Percentiles rank a stretch among this genome's conserved stretches.
These are phyloP conservation scores for Teleiodes luculella DNA, from an alignment of 2,888 invertebrate genomes.

Conservation along the genomic window DNA sequence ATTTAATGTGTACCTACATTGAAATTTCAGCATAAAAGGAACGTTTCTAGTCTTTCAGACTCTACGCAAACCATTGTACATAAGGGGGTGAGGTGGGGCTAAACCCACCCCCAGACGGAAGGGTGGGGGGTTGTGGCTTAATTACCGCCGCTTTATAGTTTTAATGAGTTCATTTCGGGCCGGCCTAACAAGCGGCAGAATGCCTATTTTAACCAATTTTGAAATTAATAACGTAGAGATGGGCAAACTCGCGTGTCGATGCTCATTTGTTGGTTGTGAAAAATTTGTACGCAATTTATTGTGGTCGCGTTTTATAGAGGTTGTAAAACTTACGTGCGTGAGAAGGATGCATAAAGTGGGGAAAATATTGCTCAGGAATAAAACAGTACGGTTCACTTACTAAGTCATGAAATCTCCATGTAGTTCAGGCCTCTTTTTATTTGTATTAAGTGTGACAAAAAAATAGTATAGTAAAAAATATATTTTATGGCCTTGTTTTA, in stretches of 20 bases:
- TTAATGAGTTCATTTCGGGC: slow-evolving; percentile 86
- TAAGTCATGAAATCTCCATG: background rate
- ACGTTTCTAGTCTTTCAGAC: slow-evolving; percentile 30
- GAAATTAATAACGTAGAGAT: slow-evolving; percentile 73
- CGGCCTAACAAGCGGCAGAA: slow-evolving; percentile 80
- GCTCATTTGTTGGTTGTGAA: slow-evolving; percentile 12
- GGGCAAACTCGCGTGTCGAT: slow-evolving; percentile 24
- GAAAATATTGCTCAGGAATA: background rate
- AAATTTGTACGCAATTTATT: slow-evolving; percentile 11
- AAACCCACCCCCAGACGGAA: slow-evolving; percentile 44
- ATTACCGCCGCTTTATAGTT: slow-evolving; percentile 87
- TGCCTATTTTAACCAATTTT: slow-evolving; percentile 78
- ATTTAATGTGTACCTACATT: too few species aligned
- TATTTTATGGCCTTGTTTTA: too few species aligned
- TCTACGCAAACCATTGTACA: slow-evolving; percentile 23
- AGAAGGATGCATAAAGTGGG: too few species aligned
- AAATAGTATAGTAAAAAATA: too few species aligned
- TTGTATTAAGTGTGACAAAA: too few species aligned
- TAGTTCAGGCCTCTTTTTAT: background rate
- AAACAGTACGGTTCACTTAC: background rate
- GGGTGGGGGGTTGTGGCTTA: slow-evolving; percentile 65
- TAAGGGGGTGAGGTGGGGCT: slow-evolving; percentile 46
- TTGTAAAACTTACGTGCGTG: background rate
- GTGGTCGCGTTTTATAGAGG: slow-evolving; percentile 10
- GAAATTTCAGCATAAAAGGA: too few species aligned